These are phyloP conservation scores for Monoplex corrugatus DNA, from an alignment of 2,888 invertebrate species.

Conservation along the genomic window DNA sequence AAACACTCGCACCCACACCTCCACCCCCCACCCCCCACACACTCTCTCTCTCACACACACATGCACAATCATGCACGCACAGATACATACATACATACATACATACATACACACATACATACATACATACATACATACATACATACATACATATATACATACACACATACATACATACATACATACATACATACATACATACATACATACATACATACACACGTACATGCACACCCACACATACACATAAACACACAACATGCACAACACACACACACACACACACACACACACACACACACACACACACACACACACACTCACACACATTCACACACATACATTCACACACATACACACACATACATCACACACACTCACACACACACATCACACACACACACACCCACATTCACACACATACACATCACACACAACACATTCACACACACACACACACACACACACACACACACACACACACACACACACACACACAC, in stretches of 20 bases:
- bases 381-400: too few relatives aligned
- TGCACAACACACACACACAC: slow-evolving; percentile 43
- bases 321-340: neutral
- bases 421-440: too few relatives aligned
- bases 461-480: too few relatives aligned
- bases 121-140: slow-evolving; percentile 12
- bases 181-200: neutral
- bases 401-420: too few relatives aligned
- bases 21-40: too few relatives aligned
- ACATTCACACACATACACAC: too few relatives aligned
- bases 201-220: slow-evolving; percentile 30
- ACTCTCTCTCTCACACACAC: too few relatives aligned
- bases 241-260: slow-evolving; percentile 40
- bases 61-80: too few relatives aligned
- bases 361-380: too few relatives aligned
- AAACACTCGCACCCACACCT: too few relatives aligned
- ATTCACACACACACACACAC: too few relatives aligned
- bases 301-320: slow-evolving; percentile 5
- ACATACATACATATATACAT: slow-evolving; percentile 39
- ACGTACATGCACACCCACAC: slow-evolving; percentile 38
- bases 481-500: too few relatives aligned
- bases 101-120: slow-evolving; percentile 12
- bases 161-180: slow-evolving; percentile 34
- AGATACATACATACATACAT: neutral
- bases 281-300: slow-evolving; percentile 39